phyloP scores from a whole-genome alignment of 2,888 invertebrate species.

The Chaetogeoica ovagalla region DNA sequence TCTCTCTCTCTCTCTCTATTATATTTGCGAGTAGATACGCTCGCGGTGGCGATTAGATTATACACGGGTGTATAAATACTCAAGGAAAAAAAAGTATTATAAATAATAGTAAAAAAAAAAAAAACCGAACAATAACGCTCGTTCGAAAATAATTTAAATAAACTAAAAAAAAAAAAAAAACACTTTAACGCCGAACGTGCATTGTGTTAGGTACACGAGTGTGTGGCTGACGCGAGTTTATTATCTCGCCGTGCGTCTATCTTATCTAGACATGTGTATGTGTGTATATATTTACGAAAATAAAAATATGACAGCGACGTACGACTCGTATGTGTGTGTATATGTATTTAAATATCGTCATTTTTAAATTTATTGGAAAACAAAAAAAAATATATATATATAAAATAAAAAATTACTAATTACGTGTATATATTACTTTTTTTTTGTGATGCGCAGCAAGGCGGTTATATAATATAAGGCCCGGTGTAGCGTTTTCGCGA shows the following conservation, averaged over 20 bases:
- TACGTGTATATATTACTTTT: no score
- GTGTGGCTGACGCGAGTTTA: neutral
- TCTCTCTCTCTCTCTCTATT: neutral
- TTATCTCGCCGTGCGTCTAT: neutral
- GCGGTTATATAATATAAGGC: no score
- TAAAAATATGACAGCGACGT: no score
- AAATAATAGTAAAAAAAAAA: conserved; percentile 4
- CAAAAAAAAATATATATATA: no score
- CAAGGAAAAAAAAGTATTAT: neutral
- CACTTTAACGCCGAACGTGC: conserved; percentile 1
- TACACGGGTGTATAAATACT: neutral
- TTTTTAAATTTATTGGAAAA: no score
- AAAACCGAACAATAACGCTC: neutral
- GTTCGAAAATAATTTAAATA: conserved; percentile 42
- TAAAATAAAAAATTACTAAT: no score
- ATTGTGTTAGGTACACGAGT: neutral
- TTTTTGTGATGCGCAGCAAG: no score
- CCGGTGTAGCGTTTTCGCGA: no score
- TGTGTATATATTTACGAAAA: no score
- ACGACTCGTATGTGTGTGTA: neutral
- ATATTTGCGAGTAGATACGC: neutral
- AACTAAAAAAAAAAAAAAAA: conserved; percentile 28
- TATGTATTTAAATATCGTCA: no score
- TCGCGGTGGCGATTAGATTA: conserved; percentile 21
- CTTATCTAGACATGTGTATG: conserved; percentile 20